Evolutionary conservation across 1,140 invertebrate species (phyloP), one percentile per base, ranked within the genome.

Genomic region (Goniozus legneri): DNA sequence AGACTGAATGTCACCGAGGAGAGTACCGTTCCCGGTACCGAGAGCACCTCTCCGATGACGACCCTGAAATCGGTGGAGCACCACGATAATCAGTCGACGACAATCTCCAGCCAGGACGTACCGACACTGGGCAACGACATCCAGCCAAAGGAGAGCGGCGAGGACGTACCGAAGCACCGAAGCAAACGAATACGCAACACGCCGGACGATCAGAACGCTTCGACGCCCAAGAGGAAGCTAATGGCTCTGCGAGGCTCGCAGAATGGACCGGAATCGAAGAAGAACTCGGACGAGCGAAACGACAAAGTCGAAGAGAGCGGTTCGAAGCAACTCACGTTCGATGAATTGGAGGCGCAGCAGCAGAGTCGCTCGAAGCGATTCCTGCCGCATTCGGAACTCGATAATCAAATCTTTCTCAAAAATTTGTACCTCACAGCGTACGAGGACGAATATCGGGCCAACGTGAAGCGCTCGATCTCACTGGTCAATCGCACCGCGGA

Each of bases 401-500:
- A 69, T 63, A 75, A 73, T 69, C 71, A 75, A 73, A 75, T 68
- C 44, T 67, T 69, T 34, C 58, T 75, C 20, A 73, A 75, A 52
- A 73, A 73, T 54, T 64, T 73, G 46, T 75, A 76, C 65, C 58
- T 73, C 15, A 61, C 70, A 38, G 65, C 67, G 42, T 74, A 72
- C 50, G 69, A 75, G 45, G 64, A 71, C 14, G 69, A 69, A 52
- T 75, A 76, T 56, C 63, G 67, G 45, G 63, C 66, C 38, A 75
- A 74, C 60, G 67, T 74, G 12, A 73, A 70, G 56, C 71, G 71
- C 48, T 75, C 71, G 33, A 53, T 71, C 57, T 60, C 59, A 50
- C 43, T 51, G 18, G 50, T 69, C 58, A 56, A 64, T 64, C 59
- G 40, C 31, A 31, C 44, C 43, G 50, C 52, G 33, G 15, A 40